Percentiles rank a stretch among this genome's conserved stretches.
phyloP scores from a whole-genome alignment of 2,797 vertebrate genomes.

The Thaleichthys pacificus region DNA sequence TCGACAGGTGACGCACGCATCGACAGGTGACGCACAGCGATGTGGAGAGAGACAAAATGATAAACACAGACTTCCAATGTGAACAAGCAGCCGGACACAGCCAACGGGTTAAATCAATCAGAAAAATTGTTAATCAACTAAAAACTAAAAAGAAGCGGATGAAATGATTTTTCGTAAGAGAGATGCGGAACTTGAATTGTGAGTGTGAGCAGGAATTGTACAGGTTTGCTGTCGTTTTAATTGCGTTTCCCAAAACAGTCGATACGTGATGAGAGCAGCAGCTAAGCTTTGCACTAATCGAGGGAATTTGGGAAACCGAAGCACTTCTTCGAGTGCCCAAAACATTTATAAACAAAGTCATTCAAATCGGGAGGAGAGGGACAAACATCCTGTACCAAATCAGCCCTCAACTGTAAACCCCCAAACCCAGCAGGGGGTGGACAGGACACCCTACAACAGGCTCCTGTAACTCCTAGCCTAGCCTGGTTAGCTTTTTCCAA shows the following conservation, averaged over 20 bases:
- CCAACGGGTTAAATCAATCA: constrained; percentile 18
- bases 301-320: neutral
- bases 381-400: neutral
- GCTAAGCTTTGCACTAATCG: neutral
- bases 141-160: no score
- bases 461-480: constrained; percentile 26
- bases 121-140: no score
- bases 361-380: neutral
- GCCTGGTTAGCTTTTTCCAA: constrained; percentile 33
- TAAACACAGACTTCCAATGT: constrained; percentile 35
- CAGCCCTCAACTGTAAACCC: no score
- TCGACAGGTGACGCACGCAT: constrained; percentile 67
- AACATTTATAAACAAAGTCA: neutral
- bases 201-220: no score
- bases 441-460: neutral
- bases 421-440: neutral
- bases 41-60: constrained; percentile 47
- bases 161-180: no score
- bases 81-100: constrained; percentile 22
- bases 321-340: neutral
- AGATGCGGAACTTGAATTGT: no score
- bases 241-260: constrained; percentile 22
- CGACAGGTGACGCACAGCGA: constrained; percentile 53
- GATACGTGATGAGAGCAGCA: constrained; percentile 33
- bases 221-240: no score